These are phyloP conservation scores for Stomatorhinus ivindoensis DNA, from an alignment of 2,113 vertebrate species.

Conservation along the genomic window DNA sequence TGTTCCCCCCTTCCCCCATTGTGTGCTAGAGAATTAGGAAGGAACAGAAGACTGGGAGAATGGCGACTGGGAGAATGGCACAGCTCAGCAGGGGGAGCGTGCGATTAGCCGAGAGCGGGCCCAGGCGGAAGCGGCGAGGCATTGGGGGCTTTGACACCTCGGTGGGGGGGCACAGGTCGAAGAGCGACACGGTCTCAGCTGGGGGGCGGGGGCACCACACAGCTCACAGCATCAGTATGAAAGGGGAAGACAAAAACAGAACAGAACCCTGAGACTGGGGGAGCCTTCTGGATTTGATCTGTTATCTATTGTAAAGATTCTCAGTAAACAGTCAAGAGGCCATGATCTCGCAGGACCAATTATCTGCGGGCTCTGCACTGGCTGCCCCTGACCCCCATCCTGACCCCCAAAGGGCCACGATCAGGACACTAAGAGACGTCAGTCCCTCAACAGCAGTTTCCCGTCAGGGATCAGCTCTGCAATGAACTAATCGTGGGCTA, in stretches of 20 bases:
- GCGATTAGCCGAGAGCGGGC: slow-evolving; percentile 38
- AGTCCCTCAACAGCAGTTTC: neutral
- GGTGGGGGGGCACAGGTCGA: slow-evolving; percentile 39
- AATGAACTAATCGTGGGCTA: neutral
- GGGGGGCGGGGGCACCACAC: neutral
- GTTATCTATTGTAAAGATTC: neutral
- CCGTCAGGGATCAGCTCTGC: neutral
- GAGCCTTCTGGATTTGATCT: neutral
- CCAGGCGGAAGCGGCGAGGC: neutral
- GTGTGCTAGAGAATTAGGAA: neutral
- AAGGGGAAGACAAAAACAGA: neutral
- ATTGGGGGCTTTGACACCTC: neutral
- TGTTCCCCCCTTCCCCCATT: neutral
- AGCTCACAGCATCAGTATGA: neutral
- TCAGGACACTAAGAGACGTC: neutral
- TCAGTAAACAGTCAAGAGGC: neutral
- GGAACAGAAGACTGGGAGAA: neutral
- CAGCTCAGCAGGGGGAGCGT: slow-evolving; percentile 40
- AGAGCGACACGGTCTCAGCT: slow-evolving; percentile 27
- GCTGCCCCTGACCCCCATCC: neutral
- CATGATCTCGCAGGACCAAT: neutral
- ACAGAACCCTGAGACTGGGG: neutral
- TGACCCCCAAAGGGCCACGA: neutral
- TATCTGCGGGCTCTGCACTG: neutral
- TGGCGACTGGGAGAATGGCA: neutral